Base-by-base conservation (phyloP, 2,888 invertebrate genomes). In the Agrotis exclamationis region DNA sequence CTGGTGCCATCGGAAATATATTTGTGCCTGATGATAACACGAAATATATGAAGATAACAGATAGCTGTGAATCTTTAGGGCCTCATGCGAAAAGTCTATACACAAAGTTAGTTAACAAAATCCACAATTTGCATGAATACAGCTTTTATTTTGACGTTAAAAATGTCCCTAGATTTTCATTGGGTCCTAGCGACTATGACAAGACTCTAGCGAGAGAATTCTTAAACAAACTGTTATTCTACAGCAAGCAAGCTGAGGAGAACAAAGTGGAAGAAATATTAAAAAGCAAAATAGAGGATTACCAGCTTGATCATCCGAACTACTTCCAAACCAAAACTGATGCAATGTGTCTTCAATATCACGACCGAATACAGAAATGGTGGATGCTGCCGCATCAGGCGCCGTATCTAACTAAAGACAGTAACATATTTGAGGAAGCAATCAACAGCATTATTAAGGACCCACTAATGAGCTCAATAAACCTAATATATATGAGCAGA, bases 351-450 rank as follows among this genome's bases (percentile, higher is more conserved):
- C n/a, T 79, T 74, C 78, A 39, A 39, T 39, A 39, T 39, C 39
- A 39, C 11, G 39, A 39, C 11, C 9, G 1, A 39, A 39, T 39
- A 39, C 39, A 39, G 39, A 39, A 39, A 39, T 39, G 84, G 84
- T 84, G 83, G 80, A 69, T 63, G 68, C 0, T 24, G 24, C 28
- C 28, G 11, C 0, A 39, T 28, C 5, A 33, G 2, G 33, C 53
- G 22, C n/a, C n/a, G n/a, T 82, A 76, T 63, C 62, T 79, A 0
- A 83, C 83, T 13, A 67, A 64, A 59, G 1, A 62, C 1, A n/a
- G 9, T 5, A 13, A 56, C 3, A 48, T 11, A 3, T 82, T 68
- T 39, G 13, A 70, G 2, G 14, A 16, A 45, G 16, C 74, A 4
- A 60, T 64, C 9, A 51, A 44, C 6, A 57, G 60, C n/a, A 63